phyloP scores from a whole-genome alignment of 2,888 invertebrate genomes.

The Petrolisthes manimaculis region DNA sequence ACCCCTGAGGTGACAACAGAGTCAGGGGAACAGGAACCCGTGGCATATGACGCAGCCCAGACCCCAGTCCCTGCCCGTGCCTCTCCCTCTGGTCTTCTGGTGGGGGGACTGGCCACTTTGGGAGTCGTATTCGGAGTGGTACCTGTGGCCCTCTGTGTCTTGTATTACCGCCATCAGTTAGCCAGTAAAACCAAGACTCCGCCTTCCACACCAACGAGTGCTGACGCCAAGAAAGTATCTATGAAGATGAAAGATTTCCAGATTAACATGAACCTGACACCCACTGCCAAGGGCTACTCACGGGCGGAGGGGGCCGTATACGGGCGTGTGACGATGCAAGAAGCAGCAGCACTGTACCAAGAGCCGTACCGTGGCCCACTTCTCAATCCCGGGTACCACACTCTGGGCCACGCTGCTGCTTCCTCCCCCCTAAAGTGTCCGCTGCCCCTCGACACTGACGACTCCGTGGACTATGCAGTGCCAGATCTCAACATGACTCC shows the following conservation, averaged over 20 bases:
- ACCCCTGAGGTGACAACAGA: slow-evolving; percentile 30
- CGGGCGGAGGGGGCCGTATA: slow-evolving; percentile 64
- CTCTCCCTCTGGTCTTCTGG: slow-evolving; percentile 54
- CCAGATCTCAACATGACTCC: slow-evolving; percentile 65
- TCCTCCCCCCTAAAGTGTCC: slow-evolving; percentile 46
- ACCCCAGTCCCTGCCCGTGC: slow-evolving; percentile 52
- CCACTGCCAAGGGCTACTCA: slow-evolving; percentile 54
- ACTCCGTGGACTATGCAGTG: slow-evolving; percentile 63
- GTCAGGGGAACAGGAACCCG: slow-evolving; percentile 22
- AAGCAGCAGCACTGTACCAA: slow-evolving; percentile 61
- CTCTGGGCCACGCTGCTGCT: slow-evolving; percentile 25
- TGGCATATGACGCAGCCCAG: slow-evolving; percentile 35
- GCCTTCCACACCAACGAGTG: slow-evolving; percentile 32
- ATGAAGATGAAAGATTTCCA: slow-evolving; percentile 64
- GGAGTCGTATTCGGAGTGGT: slow-evolving; percentile 70
- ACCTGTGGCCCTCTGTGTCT: slow-evolving; percentile 70
- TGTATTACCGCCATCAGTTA: slow-evolving; percentile 66
- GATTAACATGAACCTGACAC: slow-evolving; percentile 61
- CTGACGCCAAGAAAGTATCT: slow-evolving; percentile 59
- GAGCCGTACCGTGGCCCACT: slow-evolving; percentile 54
- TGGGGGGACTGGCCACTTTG: slow-evolving; percentile 60
- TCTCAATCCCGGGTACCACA: slow-evolving; percentile 44
- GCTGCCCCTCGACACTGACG: slow-evolving; percentile 53
- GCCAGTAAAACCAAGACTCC: slow-evolving; percentile 54
- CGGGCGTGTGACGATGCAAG: slow-evolving; percentile 64